These are phyloP conservation scores for Dermochelys coriacea DNA, from an alignment of 2,797 vertebrate species.

Conservation along the genomic window DNA sequence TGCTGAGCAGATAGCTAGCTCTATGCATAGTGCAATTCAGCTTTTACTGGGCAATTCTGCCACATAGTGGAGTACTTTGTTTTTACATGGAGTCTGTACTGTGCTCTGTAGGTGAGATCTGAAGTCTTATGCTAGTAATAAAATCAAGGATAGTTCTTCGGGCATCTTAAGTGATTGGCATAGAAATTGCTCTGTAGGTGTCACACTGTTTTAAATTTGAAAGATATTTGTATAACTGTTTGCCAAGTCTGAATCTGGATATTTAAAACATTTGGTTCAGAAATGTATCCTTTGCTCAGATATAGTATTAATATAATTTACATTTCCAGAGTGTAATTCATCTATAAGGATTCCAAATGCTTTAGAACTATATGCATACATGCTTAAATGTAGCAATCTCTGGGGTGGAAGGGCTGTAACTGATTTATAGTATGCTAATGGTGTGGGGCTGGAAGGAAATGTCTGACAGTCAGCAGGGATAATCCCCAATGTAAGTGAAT, in stretches of 20 bases:
- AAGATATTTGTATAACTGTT: not conserved
- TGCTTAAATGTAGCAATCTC: not conserved
- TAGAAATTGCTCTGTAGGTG: not conserved
- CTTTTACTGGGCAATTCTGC: constrained; percentile 49
- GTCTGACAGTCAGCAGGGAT: not conserved
- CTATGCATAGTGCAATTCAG: not conserved
- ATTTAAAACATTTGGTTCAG: not conserved
- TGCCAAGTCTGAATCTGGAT: not conserved
- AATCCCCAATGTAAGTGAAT: not conserved
- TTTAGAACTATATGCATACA: not conserved
- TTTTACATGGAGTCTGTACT: not conserved
- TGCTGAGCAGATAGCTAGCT: not conserved
- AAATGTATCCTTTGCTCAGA: not conserved
- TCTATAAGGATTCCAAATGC: not conserved
- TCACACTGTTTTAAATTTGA: not conserved
- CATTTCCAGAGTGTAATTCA: not conserved
- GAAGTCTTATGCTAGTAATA: not conserved
- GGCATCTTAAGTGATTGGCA: not conserved
- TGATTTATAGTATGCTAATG: not conserved
- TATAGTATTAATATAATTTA: not conserved
- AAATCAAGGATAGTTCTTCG: not conserved
- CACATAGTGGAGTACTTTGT: constrained; percentile 55
- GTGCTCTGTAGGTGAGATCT: not conserved
- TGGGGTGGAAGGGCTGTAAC: not conserved
- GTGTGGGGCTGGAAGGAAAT: not conserved